Percentiles rank a stretch among this genome's conserved stretches.
Conservation (phyloP, 2,797 vertebrate genomes). For the Enteromius unitaeniatus region DNA sequence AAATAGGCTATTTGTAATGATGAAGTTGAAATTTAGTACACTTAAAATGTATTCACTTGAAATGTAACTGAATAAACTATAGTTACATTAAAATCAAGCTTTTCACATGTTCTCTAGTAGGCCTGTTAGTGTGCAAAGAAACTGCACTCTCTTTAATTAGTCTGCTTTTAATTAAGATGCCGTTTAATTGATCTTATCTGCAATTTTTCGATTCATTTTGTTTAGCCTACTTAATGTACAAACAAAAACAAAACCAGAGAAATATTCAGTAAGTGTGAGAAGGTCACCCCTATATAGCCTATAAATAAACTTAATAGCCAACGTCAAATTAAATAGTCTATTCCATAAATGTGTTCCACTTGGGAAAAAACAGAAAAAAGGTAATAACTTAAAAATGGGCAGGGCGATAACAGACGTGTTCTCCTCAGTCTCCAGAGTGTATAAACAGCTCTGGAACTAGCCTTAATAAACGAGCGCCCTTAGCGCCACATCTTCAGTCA, state of each 20-base stretch:
- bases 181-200: neutral
- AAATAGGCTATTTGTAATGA: neutral
- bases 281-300: neutral
- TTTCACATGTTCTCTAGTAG: neutral
- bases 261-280: neutral
- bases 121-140: neutral
- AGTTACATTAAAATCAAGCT: neutral
- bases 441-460: neutral
- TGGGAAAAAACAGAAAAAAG: neutral
- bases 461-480: neutral
- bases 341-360: neutral
- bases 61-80: neutral
- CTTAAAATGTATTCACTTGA: neutral
- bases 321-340: neutral
- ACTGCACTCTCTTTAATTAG: neutral
- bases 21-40: neutral
- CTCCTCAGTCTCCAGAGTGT: neutral
- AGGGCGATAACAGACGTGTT: neutral
- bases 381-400: neutral
- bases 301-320: neutral
- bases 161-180: too few relatives aligned
- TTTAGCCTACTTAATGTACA: neutral
- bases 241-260: neutral
- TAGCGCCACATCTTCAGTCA: neutral
- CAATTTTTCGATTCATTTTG: neutral